Base-by-base conservation (phyloP, 2,888 invertebrate species). In the Polia nebulosa region DNA sequence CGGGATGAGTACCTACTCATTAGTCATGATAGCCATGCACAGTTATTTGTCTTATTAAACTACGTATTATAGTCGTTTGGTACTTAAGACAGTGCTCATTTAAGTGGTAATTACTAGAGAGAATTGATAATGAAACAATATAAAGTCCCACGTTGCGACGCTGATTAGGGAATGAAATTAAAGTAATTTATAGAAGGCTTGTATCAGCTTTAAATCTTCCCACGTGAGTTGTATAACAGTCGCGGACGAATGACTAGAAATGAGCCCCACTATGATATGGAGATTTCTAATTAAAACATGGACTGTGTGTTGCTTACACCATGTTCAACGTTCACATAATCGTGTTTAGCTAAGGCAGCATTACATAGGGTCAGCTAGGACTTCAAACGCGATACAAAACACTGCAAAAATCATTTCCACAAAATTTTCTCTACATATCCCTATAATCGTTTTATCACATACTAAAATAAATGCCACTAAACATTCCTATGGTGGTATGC, bases 1-100 rank as follows among this genome's bases (percentile, higher is more conserved):
- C 56, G 58, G 72, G 82, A 83, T 73, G 64, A 78, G 65, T 72
- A 61, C 41, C 59, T 64, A 75, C 15, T 76, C 34, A 79, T 81
- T 77, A 72, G 29, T 73, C 73, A 64, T 36, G 56, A 64, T 53
- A 58, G 41, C 58, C 45, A 67, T 80, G 59, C 61, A 53, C 25
- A 51, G 15, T 62, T 45, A 71, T 74, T 74, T 74, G 45, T 69
- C 20, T 45, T 53, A 51, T 32, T 55, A 44, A 8, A 49, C 22
- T 39, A 57, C 11, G 44, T 67, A 39, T 25, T 56, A 32, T 22
- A 34, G n/a, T 52, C 25, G 13, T 52, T 32, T 36, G 41, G 22
- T 53, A 45, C 41, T 44, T 22, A 45, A 57, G 34, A 74, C 45
- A 25, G 41, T 59, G 20, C 27, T 49, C 51, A 58, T 74, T 47